A percentile compares a stretch with the other conserved stretches of the same genome.
Conservation (phyloP, 2,113 vertebrate species). For the Hippocampus barbouri region DNA sequence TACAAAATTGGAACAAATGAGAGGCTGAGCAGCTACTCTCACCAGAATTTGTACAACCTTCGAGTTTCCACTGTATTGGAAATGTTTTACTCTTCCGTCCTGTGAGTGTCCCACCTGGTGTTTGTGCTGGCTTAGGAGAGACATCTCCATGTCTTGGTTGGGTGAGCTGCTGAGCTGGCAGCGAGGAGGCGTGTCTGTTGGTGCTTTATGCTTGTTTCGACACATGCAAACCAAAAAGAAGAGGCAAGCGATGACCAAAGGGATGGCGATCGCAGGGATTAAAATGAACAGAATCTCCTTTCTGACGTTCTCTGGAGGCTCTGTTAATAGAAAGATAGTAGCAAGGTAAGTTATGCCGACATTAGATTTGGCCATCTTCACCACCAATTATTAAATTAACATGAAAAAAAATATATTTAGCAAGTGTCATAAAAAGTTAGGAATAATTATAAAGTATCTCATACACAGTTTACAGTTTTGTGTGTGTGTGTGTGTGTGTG, state of each 20-base stretch:
- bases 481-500: too few relatives aligned
- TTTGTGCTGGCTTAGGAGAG: slow-evolving; percentile 87
- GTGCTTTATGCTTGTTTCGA: slow-evolving; percentile 89
- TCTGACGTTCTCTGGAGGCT: slow-evolving; percentile 81
- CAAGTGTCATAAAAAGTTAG: too few relatives aligned
- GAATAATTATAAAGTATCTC: too few relatives aligned
- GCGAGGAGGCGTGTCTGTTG: slow-evolving; percentile 76
- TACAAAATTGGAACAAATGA: background rate
- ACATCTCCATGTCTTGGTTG: slow-evolving; percentile 91
- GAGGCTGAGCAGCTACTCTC: background rate
- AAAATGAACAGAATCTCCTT: slow-evolving; percentile 95
- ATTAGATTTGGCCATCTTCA: background rate
- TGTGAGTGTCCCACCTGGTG: slow-evolving; percentile 74
- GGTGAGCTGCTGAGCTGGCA: slow-evolving; percentile 83
- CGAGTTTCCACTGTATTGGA: background rate
- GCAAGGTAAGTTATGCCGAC: background rate
- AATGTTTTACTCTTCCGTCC: background rate
- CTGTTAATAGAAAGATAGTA: slow-evolving; percentile 55
- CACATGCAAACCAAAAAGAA: slow-evolving; percentile 96
- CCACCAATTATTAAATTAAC: background rate
- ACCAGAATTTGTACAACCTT: background rate
- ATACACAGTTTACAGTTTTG: too few relatives aligned
- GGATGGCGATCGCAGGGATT: slow-evolving; percentile 91
- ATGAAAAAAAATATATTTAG: too few relatives aligned
- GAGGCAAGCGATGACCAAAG: slow-evolving; percentile 88